phyloP scores from a whole-genome alignment of 2,113 vertebrate genomes.

The Zootoca vivipara region DNA sequence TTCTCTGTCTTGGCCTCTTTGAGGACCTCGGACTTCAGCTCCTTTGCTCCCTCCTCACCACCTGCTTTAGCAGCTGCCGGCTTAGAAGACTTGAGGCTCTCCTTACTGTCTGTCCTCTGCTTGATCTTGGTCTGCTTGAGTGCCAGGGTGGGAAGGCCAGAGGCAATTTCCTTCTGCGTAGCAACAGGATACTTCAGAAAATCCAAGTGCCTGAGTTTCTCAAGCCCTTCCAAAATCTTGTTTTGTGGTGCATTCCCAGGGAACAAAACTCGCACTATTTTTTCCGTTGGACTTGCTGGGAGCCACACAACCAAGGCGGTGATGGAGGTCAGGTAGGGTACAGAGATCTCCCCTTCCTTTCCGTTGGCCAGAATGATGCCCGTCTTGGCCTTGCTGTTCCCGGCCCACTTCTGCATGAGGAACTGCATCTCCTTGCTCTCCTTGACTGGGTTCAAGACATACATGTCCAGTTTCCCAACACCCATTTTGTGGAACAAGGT shows the following conservation, averaged over 20 bases:
- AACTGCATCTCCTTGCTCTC: conserved; percentile 99
- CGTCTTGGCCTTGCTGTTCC: conserved; percentile 98
- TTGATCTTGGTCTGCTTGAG: conserved; percentile 94
- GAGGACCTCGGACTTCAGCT: conserved; percentile 81
- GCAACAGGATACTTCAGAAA: conserved; percentile 94
- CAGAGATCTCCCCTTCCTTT: conserved; percentile 97
- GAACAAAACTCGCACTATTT: conserved; percentile 95
- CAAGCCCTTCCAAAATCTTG: conserved; percentile 96
- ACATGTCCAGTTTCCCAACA: conserved; percentile 97
- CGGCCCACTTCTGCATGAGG: conserved; percentile 98
- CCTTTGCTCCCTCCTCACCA: conserved; percentile 65
- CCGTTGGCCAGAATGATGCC: conserved; percentile 91
- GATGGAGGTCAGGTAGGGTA: conserved; percentile 97
- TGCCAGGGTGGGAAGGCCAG: conserved; percentile 82
- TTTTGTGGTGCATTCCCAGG: conserved; percentile 98
- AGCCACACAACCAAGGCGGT: conserved; percentile 97
- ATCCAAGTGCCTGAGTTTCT: conserved; percentile 95
- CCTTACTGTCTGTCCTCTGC: conserved; percentile 94
- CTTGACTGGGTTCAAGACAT: conserved; percentile 94
- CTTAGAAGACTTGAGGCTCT: conserved; percentile 94
- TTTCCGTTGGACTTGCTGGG: conserved; percentile 92
- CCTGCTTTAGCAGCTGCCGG: conserved; percentile 78
- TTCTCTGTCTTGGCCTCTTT: conserved; percentile 90
- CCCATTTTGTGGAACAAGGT: conserved; percentile 98
- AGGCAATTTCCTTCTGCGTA: conserved; percentile 91